phyloP scores from a whole-genome alignment of 2,113 vertebrate species.

The Cynocephalus volans region DNA sequence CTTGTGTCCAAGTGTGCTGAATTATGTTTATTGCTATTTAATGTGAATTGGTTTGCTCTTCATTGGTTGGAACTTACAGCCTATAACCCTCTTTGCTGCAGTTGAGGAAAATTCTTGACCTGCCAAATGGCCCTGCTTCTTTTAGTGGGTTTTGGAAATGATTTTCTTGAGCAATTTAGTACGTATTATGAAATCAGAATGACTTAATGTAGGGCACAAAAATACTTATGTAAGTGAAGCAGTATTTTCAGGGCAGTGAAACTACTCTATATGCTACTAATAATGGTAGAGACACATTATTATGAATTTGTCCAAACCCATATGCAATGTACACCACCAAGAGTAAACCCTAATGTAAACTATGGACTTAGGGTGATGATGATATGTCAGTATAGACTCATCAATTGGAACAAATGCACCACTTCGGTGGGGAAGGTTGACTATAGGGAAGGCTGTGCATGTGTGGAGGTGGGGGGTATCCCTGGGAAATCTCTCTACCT shows the following conservation, averaged over 20 bases:
- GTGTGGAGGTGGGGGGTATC: background rate
- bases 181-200: background rate
- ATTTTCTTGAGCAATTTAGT: background rate
- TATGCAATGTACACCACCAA: background rate
- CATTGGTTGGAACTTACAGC: constrained; percentile 75
- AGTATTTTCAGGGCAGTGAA: background rate
- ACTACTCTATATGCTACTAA: background rate
- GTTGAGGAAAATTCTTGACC: constrained; percentile 71
- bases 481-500: background rate
- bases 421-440: background rate
- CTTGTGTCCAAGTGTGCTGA: constrained; percentile 82
- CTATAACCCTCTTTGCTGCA: constrained; percentile 77
- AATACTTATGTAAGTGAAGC: background rate
- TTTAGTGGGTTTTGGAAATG: background rate
- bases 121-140: constrained; percentile 66
- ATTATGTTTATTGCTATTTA: constrained; percentile 86
- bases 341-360: background rate
- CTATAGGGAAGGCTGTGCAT: no score
- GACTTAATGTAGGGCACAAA: background rate
- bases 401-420: background rate
- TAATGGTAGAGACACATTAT: background rate
- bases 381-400: background rate
- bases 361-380: background rate
- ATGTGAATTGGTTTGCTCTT: constrained; percentile 84
- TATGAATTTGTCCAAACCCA: background rate